Evolutionary conservation across 2,888 invertebrate species (phyloP).

Genomic region (Stenurella melanura): DNA sequence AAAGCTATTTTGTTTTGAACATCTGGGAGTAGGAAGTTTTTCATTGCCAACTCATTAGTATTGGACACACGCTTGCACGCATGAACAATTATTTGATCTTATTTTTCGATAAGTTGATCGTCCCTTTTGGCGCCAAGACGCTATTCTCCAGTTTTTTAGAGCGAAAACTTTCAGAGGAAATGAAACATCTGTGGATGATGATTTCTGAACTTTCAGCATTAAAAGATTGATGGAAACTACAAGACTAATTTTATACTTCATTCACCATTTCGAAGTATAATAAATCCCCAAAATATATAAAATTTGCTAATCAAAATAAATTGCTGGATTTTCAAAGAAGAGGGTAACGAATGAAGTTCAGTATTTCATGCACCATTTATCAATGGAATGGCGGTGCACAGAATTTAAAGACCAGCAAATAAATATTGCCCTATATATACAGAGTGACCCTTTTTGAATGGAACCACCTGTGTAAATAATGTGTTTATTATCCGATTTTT

Average conservation of each 20-base stretch:
- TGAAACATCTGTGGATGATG: slow-evolving; percentile 45
- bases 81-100: slow-evolving; percentile 50
- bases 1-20: slow-evolving; percentile 29
- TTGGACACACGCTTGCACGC: slow-evolving; percentile 46
- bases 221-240: slow-evolving; percentile 39
- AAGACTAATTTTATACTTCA: slow-evolving; percentile 38
- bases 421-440: slow-evolving; percentile 1
- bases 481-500: no score
- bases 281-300: slow-evolving; percentile 31
- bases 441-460: no score
- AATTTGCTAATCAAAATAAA: slow-evolving; percentile 27
- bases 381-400: neutral
- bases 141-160: slow-evolving; percentile 16
- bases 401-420: neutral
- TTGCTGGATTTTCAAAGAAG: slow-evolving; percentile 9
- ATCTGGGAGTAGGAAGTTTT: slow-evolving; percentile 19
- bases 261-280: slow-evolving; percentile 25
- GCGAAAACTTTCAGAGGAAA: slow-evolving; percentile 31
- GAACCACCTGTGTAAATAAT: no score
- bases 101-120: slow-evolving; percentile 42
- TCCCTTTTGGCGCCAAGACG: slow-evolving; percentile 32
- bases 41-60: slow-evolving; percentile 45
- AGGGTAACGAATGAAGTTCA: neutral
- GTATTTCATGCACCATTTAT: slow-evolving; percentile 1
- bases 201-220: slow-evolving; percentile 40